Base-by-base conservation (phyloP, 23 tunicate genomes). In the Ascidia mentula region DNA sequence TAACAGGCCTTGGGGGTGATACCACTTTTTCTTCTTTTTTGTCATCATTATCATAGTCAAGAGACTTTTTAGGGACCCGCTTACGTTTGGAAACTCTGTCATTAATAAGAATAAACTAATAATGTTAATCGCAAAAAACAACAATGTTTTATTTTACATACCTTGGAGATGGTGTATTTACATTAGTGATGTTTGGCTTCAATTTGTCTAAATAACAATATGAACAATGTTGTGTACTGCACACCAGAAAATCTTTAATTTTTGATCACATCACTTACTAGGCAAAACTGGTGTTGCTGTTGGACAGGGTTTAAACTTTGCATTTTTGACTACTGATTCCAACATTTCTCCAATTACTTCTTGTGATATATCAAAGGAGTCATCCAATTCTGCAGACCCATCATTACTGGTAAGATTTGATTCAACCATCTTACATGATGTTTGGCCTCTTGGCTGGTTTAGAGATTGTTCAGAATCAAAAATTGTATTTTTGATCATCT, bases 71-170 rank as follows among this genome's bases (percentile, higher is more conserved):
- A 30, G 89, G 89, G 2, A 85, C 59, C 40, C 89, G 37, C 38
- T 77, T 85, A 1, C 89, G 82, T 33, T 77, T 85, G 15, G 89
- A 77, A 31, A 79, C 32, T 69, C 89, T 85, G 75, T 20, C 18
- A 69, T 18, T 24, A 28, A 13, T 24, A 28, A 45, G 60, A 45
- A 45, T 15, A 45, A 45, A 15, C 17, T 45, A 45, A 45, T 15
- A 45, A 45, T 15, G 17, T 17, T n/a, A n/a, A n/a, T n/a, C n/a
- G 24, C 7, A 53, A 28, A 3, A 53, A 53, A 53, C 53, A 42
- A 42, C 53, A 42, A 12, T 42, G 12, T 42, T 42, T 9, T 12
- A 42, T 12, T 42, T 42, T 42, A 42, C 53, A 9, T 53, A 53
- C 65, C 65, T 53, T 53, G 65, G 65, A 53, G 65, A 53, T 9